Conservation (phyloP, 35 echinoderm and acorn worm genomes). For the Apostichopus japonicus region DNA sequence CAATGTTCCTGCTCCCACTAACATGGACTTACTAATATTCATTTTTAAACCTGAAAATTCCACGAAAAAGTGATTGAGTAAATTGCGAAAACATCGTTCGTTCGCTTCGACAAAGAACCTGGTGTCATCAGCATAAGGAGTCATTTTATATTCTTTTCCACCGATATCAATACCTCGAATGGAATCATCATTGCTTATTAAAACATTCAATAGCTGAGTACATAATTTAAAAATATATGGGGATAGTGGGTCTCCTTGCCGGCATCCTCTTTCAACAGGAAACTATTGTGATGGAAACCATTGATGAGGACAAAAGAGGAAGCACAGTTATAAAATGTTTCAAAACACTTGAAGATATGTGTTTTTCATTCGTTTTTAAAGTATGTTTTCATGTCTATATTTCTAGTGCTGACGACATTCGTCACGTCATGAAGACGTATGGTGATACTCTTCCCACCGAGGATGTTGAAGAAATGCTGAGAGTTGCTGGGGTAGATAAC, state of each 20-base stretch:
- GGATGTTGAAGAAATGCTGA: constrained; percentile 39
- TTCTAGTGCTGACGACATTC: constrained; percentile 34
- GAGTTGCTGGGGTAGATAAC: constrained; percentile 17
- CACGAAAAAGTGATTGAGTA: background rate
- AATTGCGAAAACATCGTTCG: background rate
- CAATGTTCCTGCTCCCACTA: background rate
- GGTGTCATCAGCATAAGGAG: constrained; percentile 19
- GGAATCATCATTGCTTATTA: background rate
- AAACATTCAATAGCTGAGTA: background rate
- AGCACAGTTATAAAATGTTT: background rate
- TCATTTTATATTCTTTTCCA: background rate
- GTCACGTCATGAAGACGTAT: constrained; percentile 42
- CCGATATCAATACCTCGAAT: background rate
- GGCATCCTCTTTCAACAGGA: background rate
- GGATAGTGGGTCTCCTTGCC: background rate
- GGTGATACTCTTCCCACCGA: constrained; percentile 36
- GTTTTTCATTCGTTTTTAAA: no score
- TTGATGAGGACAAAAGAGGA: background rate
- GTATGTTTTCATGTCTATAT: no score
- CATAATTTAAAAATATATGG: background rate
- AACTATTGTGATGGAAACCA: background rate
- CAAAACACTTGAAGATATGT: background rate
- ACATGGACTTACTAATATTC: background rate
- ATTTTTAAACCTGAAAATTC: background rate
- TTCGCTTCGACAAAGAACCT: background rate